Evolutionary conservation across 2,888 invertebrate species (phyloP), one percentile per base, ranked within the genome.

Genomic region (Zaprionus bogoriensis): DNA sequence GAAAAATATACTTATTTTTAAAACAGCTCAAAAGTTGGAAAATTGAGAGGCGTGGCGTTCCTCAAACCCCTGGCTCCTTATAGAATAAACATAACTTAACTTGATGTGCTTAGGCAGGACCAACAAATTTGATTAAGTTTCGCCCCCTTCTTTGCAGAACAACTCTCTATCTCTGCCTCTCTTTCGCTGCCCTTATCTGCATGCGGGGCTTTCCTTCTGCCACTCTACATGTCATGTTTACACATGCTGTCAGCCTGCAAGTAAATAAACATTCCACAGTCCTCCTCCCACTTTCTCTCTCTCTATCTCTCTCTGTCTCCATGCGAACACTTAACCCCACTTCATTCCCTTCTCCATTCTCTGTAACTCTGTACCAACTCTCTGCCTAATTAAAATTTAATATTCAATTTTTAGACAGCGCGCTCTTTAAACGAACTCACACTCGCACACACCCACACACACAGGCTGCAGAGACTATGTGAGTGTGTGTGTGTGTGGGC

Each of bases 311-410:
- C 9, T 22, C 17, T 36, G 27, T 36, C 28, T 36, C 30, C 45
- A 53, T 53, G 53, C 47, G 12, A 44, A 58, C 59, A 58, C 68
- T 58, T 73, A 71, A 64, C 63, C 68, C 68, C 41, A 50, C 73
- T n/a, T 67, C 62, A 51, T 36, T 6, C 14, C 17, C 6, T 7
- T 6, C 32, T 14, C 28, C 12, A 10, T 39, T 25, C 12, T 17
- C 20, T 42, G 30, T 36, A n/a, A 9, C 9, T 44, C 4, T 36
- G 63, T 36, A 28, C 32, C 32, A 17, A 36, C 32, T 36, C 32
- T 14, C 14, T 4, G 38, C 63, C 76, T 84, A 78, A 85, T 84
- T 80, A 82, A 80, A 82, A 85, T 85, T 84, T 82, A 82, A 80
- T 78, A 78, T 80, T 72, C 76, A 61, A 78, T 82, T 71, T 80